Conservation (phyloP, 1,140 invertebrate species). For the Phortica variegata region DNA sequence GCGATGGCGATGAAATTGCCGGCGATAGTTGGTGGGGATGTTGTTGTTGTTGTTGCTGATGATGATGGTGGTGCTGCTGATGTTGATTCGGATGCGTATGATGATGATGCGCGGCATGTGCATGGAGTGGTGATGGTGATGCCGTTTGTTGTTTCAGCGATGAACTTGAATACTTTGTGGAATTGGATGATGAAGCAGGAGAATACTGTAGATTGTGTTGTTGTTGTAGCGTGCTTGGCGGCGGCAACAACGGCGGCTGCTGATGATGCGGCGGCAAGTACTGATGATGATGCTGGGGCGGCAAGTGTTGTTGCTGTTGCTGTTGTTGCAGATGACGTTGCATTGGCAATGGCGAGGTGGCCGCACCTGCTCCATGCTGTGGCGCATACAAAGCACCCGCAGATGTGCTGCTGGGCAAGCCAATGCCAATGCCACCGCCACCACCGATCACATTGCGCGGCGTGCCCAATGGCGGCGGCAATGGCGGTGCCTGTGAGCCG, state of each 20-base stretch:
- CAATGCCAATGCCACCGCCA: slow-evolving; percentile 17
- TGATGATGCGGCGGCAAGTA: slow-evolving; percentile 60
- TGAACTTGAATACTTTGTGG: slow-evolving; percentile 50
- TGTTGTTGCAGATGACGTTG: slow-evolving; percentile 39
- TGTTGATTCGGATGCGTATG: slow-evolving; percentile 26
- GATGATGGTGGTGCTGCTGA: background rate
- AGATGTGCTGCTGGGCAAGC: slow-evolving; percentile 49
- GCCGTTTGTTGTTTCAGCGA: slow-evolving; percentile 13
- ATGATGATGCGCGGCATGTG: slow-evolving; percentile 3
- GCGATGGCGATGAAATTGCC: slow-evolving; percentile 48
- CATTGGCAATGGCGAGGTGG: slow-evolving; percentile 57
- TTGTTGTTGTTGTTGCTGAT: slow-evolving; percentile 21
- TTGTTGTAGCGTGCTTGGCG: slow-evolving; percentile 23
- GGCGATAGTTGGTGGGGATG: slow-evolving; percentile 40
- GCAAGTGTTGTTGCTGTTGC: slow-evolving; percentile 15
- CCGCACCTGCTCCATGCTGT: slow-evolving; percentile 38
- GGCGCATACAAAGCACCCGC: slow-evolving; percentile 43
- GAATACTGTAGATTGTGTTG: slow-evolving; percentile 31
- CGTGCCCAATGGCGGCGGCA: slow-evolving; percentile 7
- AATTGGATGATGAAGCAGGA: slow-evolving; percentile 38
- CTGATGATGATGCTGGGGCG: slow-evolving; percentile 17
- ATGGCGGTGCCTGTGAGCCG: slow-evolving; percentile 13
- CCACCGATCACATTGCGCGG: background rate
- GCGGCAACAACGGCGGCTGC: slow-evolving; percentile 53
- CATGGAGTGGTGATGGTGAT: slow-evolving; percentile 40